These are phyloP conservation scores for Mungos mungo DNA, from an alignment of 2,113 vertebrate species.

Conservation along the genomic window DNA sequence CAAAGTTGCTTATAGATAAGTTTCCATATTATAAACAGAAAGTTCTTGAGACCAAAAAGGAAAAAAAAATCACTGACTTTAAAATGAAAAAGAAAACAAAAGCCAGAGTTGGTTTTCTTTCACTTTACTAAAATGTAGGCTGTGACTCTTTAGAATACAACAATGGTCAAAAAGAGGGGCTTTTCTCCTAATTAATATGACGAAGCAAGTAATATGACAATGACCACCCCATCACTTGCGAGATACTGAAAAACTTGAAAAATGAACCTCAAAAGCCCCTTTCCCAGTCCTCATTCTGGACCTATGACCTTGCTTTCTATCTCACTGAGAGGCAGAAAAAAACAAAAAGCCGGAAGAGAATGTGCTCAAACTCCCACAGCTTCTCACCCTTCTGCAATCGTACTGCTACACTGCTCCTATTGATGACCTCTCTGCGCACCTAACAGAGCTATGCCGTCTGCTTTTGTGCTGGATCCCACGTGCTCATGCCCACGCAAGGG, in stretches of 20 bases:
- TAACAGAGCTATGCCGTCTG: neutral
- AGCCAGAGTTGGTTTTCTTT: neutral
- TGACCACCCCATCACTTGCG: neutral
- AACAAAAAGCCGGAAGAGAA: neutral
- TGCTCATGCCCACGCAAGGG: neutral
- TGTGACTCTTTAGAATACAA: neutral
- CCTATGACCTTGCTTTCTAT: neutral
- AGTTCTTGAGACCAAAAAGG: neutral
- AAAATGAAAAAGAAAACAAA: neutral
- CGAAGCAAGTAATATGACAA: neutral
- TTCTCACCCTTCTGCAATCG: neutral
- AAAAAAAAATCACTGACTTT: neutral
- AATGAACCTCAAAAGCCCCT: neutral
- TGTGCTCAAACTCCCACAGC: too few species aligned
- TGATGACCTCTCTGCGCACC: neutral
- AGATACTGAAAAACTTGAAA: neutral
- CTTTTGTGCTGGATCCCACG: neutral
- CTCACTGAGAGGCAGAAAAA: neutral
- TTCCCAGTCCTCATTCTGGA: neutral
- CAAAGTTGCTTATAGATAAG: neutral
- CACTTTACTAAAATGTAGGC: neutral
- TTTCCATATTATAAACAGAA: neutral
- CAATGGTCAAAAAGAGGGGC: neutral
- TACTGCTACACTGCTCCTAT: fast-evolving
- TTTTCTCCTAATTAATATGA: neutral